Base-by-base conservation (phyloP, 2,888 invertebrate species). In the Phymatocera aterrima region DNA sequence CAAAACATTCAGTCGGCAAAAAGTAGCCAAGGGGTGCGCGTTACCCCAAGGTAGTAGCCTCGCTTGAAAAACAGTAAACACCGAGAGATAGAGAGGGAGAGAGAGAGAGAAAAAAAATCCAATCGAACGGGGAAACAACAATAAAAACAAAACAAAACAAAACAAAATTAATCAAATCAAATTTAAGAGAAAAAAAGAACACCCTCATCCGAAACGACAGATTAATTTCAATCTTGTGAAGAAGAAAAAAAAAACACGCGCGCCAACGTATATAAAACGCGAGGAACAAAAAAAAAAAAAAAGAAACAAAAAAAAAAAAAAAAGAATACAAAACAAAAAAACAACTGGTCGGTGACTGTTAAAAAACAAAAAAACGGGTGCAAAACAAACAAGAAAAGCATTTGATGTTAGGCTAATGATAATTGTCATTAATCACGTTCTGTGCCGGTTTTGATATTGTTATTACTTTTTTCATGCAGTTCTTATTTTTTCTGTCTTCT, bases 1-100 rank as follows among this genome's bases (percentile, higher is more conserved):
- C 89, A 90, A 90, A 90, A 90, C 90, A 90, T 90, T 90, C 89
- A 90, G 90, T 90, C 90, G 90, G 90, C 90, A 90, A 90, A 90
- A 90, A 90, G 90, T 90, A 90, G 89, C 88, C 90, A 89, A 88
- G 89, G 90, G 90, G 89, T 90, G 86, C 89, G 85, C 89, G 88
- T 88, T 84, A 88, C 87, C 86, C 87, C 86, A 85, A 83, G 85
- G 81, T 84, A 78, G 81, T 84, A 78, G 68, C 48, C 79, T 78
- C 65, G 78, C n/a, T 60, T 79, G 80, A 84, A 84, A 82, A 85
- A 84, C 79, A 80, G 78, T 82, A 81, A 82, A 80, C 80, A 81
- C 78, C 51, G 78, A 78, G 65, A 75, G 70, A 79, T 77, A 80
- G 78, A 80, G 31, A 34, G 18, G 18, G 31, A 28, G 43, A 51